Conservation (phyloP, 2,888 invertebrate genomes). For the Mimachlamys varia region DNA sequence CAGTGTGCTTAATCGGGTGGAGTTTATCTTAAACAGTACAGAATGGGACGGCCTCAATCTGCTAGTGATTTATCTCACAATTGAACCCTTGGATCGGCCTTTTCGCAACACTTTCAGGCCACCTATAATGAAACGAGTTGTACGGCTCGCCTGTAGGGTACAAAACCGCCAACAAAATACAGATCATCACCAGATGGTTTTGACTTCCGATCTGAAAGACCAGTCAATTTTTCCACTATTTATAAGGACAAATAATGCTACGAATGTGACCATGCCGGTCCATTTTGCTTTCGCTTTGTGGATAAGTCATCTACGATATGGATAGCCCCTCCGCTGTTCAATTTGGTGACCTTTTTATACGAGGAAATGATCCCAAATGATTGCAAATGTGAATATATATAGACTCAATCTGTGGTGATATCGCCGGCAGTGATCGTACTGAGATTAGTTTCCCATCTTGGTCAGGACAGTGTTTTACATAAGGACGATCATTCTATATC, state of each 20-base stretch:
- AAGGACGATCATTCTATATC: not conserved
- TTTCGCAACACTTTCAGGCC: not conserved
- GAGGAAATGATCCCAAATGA: not conserved
- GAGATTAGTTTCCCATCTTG: conserved; percentile 17
- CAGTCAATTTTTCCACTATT: not conserved
- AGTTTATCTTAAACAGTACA: conserved; percentile 3
- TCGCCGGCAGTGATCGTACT: not conserved
- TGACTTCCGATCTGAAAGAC: not conserved
- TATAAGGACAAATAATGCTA: not conserved
- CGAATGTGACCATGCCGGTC: not conserved
- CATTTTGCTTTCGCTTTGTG: not conserved
- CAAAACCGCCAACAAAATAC: not conserved
- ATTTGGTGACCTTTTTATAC: not conserved
- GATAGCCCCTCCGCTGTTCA: not conserved
- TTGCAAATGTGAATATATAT: conserved; percentile 1
- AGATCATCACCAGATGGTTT: not conserved
- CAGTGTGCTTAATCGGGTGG: conserved; percentile 3
- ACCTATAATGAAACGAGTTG: not conserved
- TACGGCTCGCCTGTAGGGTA: not conserved
- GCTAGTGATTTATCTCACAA: not conserved
- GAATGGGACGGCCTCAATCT: not conserved
- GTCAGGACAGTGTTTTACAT: not conserved
- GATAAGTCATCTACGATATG: not conserved
- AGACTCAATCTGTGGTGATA: not conserved
- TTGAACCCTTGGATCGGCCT: not conserved